phyloP scores from a whole-genome alignment of 1,140 invertebrate species.

The Hyles vespertilio region DNA sequence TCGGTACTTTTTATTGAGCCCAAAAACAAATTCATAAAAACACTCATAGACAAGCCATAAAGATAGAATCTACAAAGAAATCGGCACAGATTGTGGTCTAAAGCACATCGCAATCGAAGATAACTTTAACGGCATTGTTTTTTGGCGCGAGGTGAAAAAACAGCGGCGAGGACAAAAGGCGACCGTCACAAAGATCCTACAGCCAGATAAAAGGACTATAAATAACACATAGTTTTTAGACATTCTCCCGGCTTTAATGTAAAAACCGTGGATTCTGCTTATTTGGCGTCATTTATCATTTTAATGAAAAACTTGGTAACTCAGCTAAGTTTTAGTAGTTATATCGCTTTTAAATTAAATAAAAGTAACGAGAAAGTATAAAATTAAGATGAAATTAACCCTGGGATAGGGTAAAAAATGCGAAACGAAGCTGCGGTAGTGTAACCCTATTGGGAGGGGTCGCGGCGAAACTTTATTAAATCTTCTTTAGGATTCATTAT shows the following conservation, averaged over 20 bases:
- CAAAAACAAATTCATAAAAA: conserved; percentile 1
- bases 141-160: conserved; percentile 42
- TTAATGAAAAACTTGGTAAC: neutral
- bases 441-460: conserved; percentile 28
- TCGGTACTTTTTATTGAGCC: neutral
- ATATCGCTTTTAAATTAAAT: neutral
- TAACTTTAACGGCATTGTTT: conserved; percentile 50
- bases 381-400: conserved; percentile 4
- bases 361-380: no score
- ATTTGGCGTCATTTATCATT: conserved; percentile 4
- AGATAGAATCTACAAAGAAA: conserved; percentile 65
- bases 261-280: conserved; percentile 7
- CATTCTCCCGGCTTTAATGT: neutral
- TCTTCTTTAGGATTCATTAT: conserved; percentile 49
- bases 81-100: conserved; percentile 43
- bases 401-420: conserved; percentile 11
- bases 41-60: conserved; percentile 41
- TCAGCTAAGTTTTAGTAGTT: neutral
- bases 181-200: conserved; percentile 38
- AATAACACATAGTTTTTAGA: conserved; percentile 57
- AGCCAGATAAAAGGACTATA: conserved; percentile 57
- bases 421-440: conserved; percentile 28
- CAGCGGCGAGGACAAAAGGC: conserved; percentile 57
- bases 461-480: conserved; percentile 41
- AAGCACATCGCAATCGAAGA: conserved; percentile 28